A percentile compares a stretch with the other conserved stretches of the same genome.
Evolutionary conservation across 2,797 vertebrate genomes (phyloP).

Genomic region (Danio albolineatus): DNA sequence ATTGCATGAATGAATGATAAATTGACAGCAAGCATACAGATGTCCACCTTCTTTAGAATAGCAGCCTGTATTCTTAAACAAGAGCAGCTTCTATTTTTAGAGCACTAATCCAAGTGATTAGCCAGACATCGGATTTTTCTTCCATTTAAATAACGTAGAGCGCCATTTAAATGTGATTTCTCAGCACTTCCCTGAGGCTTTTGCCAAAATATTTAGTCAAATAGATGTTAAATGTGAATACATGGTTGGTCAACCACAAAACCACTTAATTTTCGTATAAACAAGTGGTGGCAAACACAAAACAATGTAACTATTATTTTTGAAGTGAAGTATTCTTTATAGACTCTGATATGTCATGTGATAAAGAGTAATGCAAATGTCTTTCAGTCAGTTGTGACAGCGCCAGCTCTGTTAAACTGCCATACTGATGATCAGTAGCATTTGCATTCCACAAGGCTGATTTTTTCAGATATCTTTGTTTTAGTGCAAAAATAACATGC

Average conservation of each 20-base stretch:
- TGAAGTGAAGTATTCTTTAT: conserved; percentile 5
- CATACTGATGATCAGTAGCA: not conserved
- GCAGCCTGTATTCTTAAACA: conserved; percentile 65
- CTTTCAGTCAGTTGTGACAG: conserved; percentile 1
- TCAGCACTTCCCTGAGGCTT: not conserved
- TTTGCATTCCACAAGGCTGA: conserved; percentile 14
- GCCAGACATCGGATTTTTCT: conserved; percentile 70
- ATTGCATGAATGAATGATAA: not conserved
- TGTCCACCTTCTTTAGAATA: conserved; percentile 21
- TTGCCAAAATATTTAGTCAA: not conserved
- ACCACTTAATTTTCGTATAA: not conserved
- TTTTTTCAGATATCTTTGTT: not conserved
- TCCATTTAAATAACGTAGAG: conserved; percentile 44
- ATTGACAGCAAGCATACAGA: conserved; percentile 55
- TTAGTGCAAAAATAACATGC: not conserved
- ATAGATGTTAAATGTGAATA: not conserved
- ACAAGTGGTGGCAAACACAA: not conserved
- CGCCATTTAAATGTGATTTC: not conserved
- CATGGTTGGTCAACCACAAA: not conserved
- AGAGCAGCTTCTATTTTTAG: conserved; percentile 74
- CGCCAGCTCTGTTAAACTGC: not conserved
- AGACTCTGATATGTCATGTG: not conserved
- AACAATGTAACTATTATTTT: conserved; percentile 1
- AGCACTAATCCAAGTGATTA: conserved; percentile 77
- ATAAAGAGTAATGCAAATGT: conserved; percentile 29